phyloP scores from a whole-genome alignment of 2,797 vertebrate species.

The Pseudopleuronectes americanus region DNA sequence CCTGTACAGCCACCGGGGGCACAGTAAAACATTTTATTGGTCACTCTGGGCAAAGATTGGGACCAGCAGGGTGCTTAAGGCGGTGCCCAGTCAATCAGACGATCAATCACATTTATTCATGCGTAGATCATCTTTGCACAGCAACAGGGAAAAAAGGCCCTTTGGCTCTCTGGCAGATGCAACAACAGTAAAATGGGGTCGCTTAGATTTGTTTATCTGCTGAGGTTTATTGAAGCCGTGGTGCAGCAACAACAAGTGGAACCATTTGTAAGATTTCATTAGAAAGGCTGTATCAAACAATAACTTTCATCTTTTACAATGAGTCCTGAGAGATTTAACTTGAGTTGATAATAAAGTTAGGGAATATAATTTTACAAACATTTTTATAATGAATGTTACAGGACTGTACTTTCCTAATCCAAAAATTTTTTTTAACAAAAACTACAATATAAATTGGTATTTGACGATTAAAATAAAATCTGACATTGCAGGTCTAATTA shows the following conservation, averaged over 20 bases:
- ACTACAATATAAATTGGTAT: too few species aligned
- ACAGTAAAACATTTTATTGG: conserved; percentile 72
- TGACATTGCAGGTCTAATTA: neutral
- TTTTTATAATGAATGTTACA: too few species aligned
- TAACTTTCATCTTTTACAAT: neutral
- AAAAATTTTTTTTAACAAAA: too few species aligned
- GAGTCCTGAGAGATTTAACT: too few species aligned
- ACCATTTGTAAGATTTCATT: neutral
- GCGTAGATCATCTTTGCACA: conserved; percentile 44
- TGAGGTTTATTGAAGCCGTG: conserved; percentile 19
- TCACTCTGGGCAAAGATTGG: conserved; percentile 55
- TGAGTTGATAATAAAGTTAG: too few species aligned
- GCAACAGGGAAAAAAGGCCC: conserved; percentile 15
- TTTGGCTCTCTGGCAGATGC: conserved; percentile 28
- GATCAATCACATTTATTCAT: conserved; percentile 68
- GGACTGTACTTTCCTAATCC: too few species aligned
- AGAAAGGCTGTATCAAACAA: neutral
- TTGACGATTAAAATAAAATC: neutral
- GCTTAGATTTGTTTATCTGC: conserved; percentile 18
- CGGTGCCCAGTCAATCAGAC: conserved; percentile 50
- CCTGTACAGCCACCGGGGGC: conserved; percentile 36
- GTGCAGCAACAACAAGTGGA: conserved; percentile 2
- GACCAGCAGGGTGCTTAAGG: conserved; percentile 55
- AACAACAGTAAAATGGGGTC: conserved; percentile 18
- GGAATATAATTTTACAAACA: too few species aligned